Conservation (phyloP, 2,113 vertebrate genomes). For the Mellivora capensis region DNA sequence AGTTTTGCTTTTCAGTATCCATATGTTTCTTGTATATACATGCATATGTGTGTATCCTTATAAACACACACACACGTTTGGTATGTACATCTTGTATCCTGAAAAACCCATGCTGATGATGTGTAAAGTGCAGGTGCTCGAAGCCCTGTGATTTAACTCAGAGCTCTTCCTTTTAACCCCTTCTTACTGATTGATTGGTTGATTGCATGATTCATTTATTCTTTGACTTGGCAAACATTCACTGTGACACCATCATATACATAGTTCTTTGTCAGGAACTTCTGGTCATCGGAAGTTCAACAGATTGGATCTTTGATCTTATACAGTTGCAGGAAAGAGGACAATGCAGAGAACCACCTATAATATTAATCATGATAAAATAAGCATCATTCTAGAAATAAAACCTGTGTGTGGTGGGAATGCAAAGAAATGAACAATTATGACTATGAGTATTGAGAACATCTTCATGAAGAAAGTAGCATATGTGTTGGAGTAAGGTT, state of each 20-base stretch:
- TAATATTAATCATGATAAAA: background rate
- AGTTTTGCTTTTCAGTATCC: background rate
- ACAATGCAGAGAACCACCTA: background rate
- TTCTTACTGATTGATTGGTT: background rate
- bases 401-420: background rate
- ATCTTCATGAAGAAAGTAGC: background rate
- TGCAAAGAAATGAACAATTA: background rate
- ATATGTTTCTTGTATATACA: background rate
- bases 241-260: background rate
- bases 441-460: background rate
- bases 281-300: background rate
- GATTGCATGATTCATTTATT: background rate
- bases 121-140: rapidly evolving
- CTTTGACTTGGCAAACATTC: background rate
- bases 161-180: background rate
- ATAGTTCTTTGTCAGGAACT: background rate
- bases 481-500: background rate
- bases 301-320: background rate
- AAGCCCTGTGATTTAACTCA: background rate
- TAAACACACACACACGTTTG: background rate
- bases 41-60: background rate
- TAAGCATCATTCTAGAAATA: background rate
- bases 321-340: background rate
- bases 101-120: background rate
- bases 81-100: background rate